Conservation (phyloP, 2,888 invertebrate species). For the Nasonovia ribisnigri region DNA sequence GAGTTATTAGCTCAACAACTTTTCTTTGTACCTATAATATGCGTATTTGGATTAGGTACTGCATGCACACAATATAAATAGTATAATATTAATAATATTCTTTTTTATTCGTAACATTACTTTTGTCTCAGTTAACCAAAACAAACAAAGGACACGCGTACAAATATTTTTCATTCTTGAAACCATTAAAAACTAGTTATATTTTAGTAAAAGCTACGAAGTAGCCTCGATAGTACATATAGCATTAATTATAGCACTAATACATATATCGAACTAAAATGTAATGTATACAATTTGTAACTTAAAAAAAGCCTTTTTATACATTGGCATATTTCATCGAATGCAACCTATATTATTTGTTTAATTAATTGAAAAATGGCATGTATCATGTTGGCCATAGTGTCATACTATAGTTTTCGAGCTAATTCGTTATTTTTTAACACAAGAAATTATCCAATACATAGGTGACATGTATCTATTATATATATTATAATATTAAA, state of each 20-base stretch:
- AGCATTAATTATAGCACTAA: no score
- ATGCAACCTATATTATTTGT: neutral
- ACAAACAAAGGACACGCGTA: neutral
- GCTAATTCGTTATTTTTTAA: neutral
- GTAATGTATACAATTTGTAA: neutral
- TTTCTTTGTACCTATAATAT: neutral
- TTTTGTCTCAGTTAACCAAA: neutral
- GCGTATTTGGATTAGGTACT: neutral
- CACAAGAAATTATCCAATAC: neutral
- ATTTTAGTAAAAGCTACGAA: neutral
- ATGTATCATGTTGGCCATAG: neutral
- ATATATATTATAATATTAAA: neutral
- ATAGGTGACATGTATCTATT: neutral
- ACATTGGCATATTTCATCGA: neutral
- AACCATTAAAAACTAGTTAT: slow-evolving; percentile 29
- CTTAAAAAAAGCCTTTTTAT: neutral
- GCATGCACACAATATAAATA: neutral
- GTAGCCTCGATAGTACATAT: neutral
- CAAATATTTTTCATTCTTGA: neutral
- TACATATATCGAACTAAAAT: neutral
- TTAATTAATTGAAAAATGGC: neutral
- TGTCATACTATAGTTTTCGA: neutral
- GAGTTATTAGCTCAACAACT: neutral
- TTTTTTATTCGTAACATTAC: neutral
- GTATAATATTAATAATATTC: neutral